These are phyloP conservation scores for Salmo trutta DNA, from an alignment of 2,797 vertebrate species.

Conservation along the genomic window DNA sequence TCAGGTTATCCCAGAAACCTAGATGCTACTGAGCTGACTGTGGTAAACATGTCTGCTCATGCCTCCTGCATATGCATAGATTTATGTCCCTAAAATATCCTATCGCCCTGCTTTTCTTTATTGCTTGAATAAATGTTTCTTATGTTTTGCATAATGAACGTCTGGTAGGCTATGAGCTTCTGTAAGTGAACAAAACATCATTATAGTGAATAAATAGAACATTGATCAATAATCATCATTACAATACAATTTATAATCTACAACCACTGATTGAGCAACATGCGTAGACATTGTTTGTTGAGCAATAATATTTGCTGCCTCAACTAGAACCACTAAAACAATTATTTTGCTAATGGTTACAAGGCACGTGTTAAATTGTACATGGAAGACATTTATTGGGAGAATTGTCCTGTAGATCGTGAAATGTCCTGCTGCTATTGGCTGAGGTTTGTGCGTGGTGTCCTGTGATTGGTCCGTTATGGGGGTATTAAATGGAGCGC, in stretches of 20 bases:
- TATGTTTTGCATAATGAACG: no score
- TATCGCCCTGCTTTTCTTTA: no score
- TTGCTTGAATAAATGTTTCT: no score
- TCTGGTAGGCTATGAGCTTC: no score
- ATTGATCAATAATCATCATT: not conserved
- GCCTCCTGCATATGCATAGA: no score
- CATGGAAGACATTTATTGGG: conserved; percentile 88
- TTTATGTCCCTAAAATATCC: no score
- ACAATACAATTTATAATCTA: not conserved
- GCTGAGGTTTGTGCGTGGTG: conserved; percentile 87
- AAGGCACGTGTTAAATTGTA: conserved; percentile 86
- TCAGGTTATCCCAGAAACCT: no score
- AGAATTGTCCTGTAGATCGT: not conserved
- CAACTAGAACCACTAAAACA: not conserved
- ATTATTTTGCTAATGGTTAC: conserved; percentile 79
- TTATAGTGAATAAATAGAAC: not conserved
- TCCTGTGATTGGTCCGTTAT: conserved; percentile 76
- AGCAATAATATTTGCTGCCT: not conserved
- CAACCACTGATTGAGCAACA: not conserved
- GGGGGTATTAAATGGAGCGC: conserved; percentile 55
- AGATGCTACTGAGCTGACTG: no score
- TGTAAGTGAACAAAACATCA: not conserved
- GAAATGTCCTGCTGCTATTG: conserved; percentile 69
- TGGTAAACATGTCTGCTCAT: no score
- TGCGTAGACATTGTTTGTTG: not conserved